Percentiles rank a stretch among this genome's conserved stretches.
Conservation (phyloP, 2,113 vertebrate species). For the Orthonyx spaldingii region DNA sequence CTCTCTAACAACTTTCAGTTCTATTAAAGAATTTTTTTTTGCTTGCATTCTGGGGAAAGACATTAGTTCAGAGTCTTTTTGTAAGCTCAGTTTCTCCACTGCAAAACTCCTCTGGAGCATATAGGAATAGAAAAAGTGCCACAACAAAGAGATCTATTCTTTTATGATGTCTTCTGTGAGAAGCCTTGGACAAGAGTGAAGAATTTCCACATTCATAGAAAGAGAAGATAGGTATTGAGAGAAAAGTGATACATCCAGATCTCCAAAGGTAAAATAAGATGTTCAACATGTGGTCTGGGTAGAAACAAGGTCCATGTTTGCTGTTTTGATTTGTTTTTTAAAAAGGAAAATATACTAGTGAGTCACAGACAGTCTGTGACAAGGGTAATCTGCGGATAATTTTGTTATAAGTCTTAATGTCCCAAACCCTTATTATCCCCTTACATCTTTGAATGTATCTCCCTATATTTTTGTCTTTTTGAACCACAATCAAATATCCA, state of each 20-base stretch:
- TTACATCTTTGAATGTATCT: not conserved
- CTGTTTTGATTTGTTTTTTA: not conserved
- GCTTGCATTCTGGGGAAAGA: not conserved
- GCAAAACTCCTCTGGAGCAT: not conserved
- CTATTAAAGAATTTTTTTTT: not conserved
- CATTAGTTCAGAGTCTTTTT: not conserved
- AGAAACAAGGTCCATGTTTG: fast-evolving
- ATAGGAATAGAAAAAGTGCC: not conserved
- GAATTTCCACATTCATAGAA: not conserved
- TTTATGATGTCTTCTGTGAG: not conserved
- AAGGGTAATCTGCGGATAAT: not conserved
- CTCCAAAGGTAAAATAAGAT: not conserved
- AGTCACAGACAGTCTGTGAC: not conserved
- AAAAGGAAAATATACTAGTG: not conserved
- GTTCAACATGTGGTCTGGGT: not conserved
- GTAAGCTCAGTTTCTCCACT: not conserved
- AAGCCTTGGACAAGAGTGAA: not conserved
- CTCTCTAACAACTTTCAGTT: not conserved
- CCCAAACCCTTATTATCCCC: not conserved
- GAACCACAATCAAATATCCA: not conserved
- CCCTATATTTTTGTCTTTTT: not conserved
- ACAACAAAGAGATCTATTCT: not conserved
- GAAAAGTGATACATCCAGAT: not conserved
- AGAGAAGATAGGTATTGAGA: not conserved
- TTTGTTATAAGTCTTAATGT: not conserved